Percentiles rank a stretch among this genome's conserved stretches.
phyloP scores from a whole-genome alignment of 1,140 invertebrate genomes.

The Catajapyx aquilonaris region DNA sequence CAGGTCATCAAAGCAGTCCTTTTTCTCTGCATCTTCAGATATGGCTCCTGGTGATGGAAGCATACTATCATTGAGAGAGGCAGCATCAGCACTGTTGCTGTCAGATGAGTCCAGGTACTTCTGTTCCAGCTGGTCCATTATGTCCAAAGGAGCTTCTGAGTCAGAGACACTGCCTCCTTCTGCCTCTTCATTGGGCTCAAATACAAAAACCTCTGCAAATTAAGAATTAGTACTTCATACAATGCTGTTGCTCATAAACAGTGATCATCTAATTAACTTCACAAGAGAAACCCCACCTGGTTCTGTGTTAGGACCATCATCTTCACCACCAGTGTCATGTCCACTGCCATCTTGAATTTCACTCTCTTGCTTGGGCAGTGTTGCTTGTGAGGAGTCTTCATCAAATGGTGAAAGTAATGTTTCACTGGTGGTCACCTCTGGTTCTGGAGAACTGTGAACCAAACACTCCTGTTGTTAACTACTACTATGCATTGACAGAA shows the following conservation, averaged over 20 bases:
- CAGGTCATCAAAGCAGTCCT: no score
- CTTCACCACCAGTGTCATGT: constrained; percentile 11
- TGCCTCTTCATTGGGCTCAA: constrained; percentile 32
- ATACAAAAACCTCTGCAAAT: constrained; percentile 26
- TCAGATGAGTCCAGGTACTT: constrained; percentile 12
- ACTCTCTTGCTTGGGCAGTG: constrained; percentile 14
- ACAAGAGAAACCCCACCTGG: constrained; percentile 2
- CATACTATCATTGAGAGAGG: constrained; percentile 17
- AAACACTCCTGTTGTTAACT: no score
- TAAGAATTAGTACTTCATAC: no score
- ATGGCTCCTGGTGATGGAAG: neutral
- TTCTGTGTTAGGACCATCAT: constrained; percentile 18
- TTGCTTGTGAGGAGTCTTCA: constrained; percentile 32
- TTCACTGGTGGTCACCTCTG: neutral
- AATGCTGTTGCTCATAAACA: no score
- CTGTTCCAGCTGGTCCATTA: constrained; percentile 22
- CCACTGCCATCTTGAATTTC: constrained; percentile 15
- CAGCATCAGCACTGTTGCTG: constrained; percentile 13
- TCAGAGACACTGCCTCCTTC: constrained; percentile 23
- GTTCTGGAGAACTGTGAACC: neutral
- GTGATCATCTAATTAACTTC: no score
- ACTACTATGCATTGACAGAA: no score
- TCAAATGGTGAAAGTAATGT: constrained; percentile 38
- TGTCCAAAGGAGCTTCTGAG: constrained; percentile 12
- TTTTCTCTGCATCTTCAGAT: neutral